Conservation (phyloP, 2,113 vertebrate species). For the Notiomystis cincta region DNA sequence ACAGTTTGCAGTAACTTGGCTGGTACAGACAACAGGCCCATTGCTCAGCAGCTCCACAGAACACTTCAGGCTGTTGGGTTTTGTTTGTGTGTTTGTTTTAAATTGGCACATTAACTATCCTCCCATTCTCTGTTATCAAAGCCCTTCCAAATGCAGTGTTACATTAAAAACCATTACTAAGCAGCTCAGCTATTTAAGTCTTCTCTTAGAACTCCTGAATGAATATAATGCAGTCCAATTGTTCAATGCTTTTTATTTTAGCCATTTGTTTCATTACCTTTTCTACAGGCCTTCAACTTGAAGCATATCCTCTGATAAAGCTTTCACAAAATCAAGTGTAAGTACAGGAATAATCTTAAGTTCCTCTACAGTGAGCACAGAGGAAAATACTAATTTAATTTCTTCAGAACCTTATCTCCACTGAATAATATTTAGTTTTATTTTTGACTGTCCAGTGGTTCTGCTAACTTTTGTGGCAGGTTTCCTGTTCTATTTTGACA, state of each 20-base stretch:
- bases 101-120: not conserved
- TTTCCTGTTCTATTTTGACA: not conserved
- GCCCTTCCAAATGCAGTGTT: not conserved
- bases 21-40: not conserved
- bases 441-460: not conserved
- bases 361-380: not conserved
- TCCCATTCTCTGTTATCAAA: not conserved
- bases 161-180: not conserved
- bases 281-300: not conserved
- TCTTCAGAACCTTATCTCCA: not conserved
- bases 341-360: not conserved
- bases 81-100: not conserved
- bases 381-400: not conserved
- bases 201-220: not conserved
- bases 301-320: not conserved
- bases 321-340: not conserved
- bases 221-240: not conserved
- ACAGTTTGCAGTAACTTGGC: not conserved
- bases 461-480: not conserved
- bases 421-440: not conserved
- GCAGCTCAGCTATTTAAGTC: not conserved
- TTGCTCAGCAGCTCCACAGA: not conserved
- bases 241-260: not conserved
- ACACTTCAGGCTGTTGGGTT: not conserved
- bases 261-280: not conserved